phyloP scores from a whole-genome alignment of 2,797 vertebrate genomes.

The Pyrocephalus nanus region DNA sequence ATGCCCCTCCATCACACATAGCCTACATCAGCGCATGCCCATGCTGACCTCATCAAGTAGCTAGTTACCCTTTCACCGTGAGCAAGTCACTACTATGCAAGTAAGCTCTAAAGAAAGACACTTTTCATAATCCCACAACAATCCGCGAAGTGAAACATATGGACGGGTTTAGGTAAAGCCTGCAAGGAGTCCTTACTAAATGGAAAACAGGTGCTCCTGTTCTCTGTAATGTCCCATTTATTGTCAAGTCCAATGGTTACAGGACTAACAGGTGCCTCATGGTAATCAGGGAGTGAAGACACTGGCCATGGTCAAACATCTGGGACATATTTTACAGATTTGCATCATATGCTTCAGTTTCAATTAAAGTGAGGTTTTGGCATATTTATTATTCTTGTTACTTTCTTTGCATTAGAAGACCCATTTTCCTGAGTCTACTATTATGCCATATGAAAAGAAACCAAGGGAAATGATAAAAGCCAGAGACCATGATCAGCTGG shows the following conservation, averaged over 20 bases:
- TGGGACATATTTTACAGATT: slow-evolving; percentile 93
- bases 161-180: slow-evolving; percentile 82
- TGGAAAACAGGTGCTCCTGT: slow-evolving; percentile 95
- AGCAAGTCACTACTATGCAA: slow-evolving; percentile 86
- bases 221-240: slow-evolving; percentile 94
- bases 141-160: slow-evolving; percentile 92
- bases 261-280: slow-evolving; percentile 95
- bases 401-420: slow-evolving; percentile 84
- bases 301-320: slow-evolving; percentile 86
- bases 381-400: slow-evolving; percentile 94
- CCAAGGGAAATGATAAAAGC: slow-evolving; percentile 75
- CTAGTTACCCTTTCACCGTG: slow-evolving; percentile 80
- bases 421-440: slow-evolving; percentile 85
- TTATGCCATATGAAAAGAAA: slow-evolving; percentile 80
- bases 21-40: slow-evolving; percentile 70
- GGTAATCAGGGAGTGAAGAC: slow-evolving; percentile 83
- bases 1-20: neutral
- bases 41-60: slow-evolving; percentile 81
- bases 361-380: slow-evolving; percentile 97
- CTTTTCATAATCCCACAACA: slow-evolving; percentile 90
- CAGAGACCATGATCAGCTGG: slow-evolving; percentile 72
- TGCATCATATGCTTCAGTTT: slow-evolving; percentile 96
- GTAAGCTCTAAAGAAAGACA: slow-evolving; percentile 88
- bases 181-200: slow-evolving; percentile 88
- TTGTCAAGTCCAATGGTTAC: slow-evolving; percentile 93